These are phyloP conservation scores for Merodon equestris DNA, from an alignment of 2,888 invertebrate species.

Conservation along the genomic window DNA sequence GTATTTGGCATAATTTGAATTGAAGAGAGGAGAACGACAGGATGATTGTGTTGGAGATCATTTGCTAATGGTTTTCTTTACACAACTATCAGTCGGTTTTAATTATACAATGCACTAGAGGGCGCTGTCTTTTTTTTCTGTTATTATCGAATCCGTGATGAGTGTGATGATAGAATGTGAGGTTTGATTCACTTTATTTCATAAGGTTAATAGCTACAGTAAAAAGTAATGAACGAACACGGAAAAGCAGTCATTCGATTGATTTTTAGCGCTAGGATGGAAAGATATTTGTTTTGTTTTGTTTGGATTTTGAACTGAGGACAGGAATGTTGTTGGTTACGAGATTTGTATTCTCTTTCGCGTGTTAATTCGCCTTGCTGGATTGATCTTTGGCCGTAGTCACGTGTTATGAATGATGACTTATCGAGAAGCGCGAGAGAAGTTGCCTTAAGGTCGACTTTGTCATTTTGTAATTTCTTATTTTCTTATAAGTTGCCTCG, in stretches of 20 bases:
- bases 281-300: constrained; percentile 4
- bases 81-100: constrained; percentile 64
- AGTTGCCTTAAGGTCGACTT: constrained; percentile 38
- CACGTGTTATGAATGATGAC: constrained; percentile 54
- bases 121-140: constrained; percentile 12
- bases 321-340: constrained; percentile 44
- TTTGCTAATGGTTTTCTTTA: constrained; percentile 54
- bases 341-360: neutral
- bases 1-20: constrained; percentile 53
- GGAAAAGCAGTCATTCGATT: constrained; percentile 11
- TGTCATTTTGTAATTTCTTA: constrained; percentile 47
- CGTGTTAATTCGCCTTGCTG: constrained; percentile 1
- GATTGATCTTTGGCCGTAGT: constrained; percentile 23
- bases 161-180: no score
- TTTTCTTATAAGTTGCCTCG: no score
- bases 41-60: constrained; percentile 63
- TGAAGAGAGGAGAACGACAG: constrained; percentile 7
- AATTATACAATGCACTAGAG: constrained; percentile 54
- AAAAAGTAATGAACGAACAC: constrained; percentile 1
- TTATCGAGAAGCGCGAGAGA: constrained; percentile 41
- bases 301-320: constrained; percentile 48
- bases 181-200: constrained; percentile 26
- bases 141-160: constrained; percentile 13
- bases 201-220: constrained; percentile 26
- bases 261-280: neutral